Conservation (phyloP, 1,140 invertebrate genomes). For the Cheumatopsyche charites region DNA sequence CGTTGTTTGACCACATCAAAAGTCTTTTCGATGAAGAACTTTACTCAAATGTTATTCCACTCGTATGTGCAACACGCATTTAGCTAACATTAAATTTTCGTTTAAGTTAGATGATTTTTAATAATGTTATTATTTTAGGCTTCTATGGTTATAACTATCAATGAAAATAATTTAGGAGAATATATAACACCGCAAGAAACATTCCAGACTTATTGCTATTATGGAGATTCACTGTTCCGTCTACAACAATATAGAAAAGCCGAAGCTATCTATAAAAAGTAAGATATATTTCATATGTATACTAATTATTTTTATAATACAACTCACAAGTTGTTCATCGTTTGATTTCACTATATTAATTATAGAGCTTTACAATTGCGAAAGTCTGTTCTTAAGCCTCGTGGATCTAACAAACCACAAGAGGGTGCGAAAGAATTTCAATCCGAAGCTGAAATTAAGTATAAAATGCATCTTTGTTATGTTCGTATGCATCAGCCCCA, state of each 20-base stretch:
- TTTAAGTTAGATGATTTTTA: not conserved
- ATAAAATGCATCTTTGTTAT: slow-evolving; percentile 74
- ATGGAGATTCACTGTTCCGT: slow-evolving; percentile 72
- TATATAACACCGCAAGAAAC: slow-evolving; percentile 63
- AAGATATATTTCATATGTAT: not conserved
- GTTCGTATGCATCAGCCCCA: slow-evolving; percentile 70
- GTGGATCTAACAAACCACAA: slow-evolving; percentile 50
- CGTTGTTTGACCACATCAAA: slow-evolving; percentile 64
- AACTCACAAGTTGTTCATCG: not conserved
- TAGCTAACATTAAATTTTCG: slow-evolving; percentile 11
- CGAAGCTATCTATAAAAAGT: slow-evolving; percentile 67
- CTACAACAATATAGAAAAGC: slow-evolving; percentile 70
- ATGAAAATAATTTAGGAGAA: slow-evolving; percentile 67
- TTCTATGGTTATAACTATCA: slow-evolving; percentile 68
- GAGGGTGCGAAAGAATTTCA: slow-evolving; percentile 54
- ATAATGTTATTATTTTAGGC: slow-evolving; percentile 62
- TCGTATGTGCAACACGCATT: slow-evolving; percentile 56
- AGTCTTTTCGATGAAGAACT: slow-evolving; percentile 64
- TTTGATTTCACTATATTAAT: not conserved
- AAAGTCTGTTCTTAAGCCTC: slow-evolving; percentile 71
- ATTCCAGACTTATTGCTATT: slow-evolving; percentile 70
- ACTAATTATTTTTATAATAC: too few relatives aligned
- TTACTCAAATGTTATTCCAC: slow-evolving; percentile 63
- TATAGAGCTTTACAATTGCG: slow-evolving; percentile 69
- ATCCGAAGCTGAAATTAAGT: slow-evolving; percentile 77